Base-by-base conservation (phyloP, 2,888 invertebrate genomes). In the Ennomos erosarius region DNA sequence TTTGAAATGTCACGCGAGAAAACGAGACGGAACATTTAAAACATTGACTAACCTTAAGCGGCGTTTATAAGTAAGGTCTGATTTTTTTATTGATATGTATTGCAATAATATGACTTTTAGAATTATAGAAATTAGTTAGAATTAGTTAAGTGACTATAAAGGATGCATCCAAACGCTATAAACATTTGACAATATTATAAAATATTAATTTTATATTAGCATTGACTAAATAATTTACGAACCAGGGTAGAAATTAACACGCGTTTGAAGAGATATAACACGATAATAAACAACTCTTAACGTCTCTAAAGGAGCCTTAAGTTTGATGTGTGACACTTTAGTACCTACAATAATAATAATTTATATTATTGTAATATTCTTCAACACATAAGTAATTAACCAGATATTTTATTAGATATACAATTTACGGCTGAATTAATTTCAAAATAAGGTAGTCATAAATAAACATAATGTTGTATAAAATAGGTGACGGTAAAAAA, bases 321-420 rank as follows among this genome's bases (percentile, higher is more conserved):
- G 59, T 69, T 65, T 56, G 60, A 62, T 59, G 62, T 65, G 59
- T 60, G 63, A 57, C 64, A 69, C 62, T 64, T 70, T 50, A 64
- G 67, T 69, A 64, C 68, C 57, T 69, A 64, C 68, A 58, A 67
- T 67, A 70, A 66, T 68, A 70, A 74, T 67, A 68, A 72, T 71
- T 69, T 68, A 58, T 65, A 66, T 67, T 68, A 74, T 69, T 70
- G 16, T 16, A 16, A 69, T 72, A 63, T 64, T 66, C 55, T 62
- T 72, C 72, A 72, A 74, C 70, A 74, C 68, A 75, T 70, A 64
- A 62, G 69, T 70, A 75, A 76, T 76, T 77, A 72, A 69, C 55
- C 54, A 62, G 47, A 64, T 67, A 67, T 74, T n/a, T 77, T 70
- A 73, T 71, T 37, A 37, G 40, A 26, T 51, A n/a, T 43, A n/a